Evolutionary conservation across 30 jellyfish, hydroid and myxozoan species (phyloP).

Genomic region (Chrysaora quinquecirrha): DNA sequence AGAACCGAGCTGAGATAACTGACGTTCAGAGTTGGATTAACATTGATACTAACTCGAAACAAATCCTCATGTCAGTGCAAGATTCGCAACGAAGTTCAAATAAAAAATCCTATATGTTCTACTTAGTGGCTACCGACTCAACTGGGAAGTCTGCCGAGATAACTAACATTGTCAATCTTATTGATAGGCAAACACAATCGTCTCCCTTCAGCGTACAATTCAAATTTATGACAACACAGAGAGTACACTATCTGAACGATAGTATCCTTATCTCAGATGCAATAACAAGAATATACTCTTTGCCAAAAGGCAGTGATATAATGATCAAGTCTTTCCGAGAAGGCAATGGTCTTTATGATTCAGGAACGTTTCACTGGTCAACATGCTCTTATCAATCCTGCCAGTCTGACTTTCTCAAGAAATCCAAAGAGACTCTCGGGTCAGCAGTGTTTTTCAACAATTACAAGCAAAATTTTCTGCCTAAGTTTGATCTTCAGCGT

Average conservation of each 20-base stretch:
- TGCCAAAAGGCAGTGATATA: conserved; percentile 35
- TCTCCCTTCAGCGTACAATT: conserved; percentile 30
- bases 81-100: conserved; percentile 54
- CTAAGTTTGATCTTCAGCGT: conserved; percentile 54
- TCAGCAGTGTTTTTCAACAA: conserved; percentile 30
- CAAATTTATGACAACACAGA: conserved; percentile 11
- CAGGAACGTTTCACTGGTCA: conserved; percentile 66
- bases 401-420: conserved; percentile 33
- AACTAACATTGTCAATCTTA: conserved; percentile 1
- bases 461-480: conserved; percentile 33
- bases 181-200: neutral
- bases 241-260: conserved; percentile 16
- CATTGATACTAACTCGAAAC: conserved; percentile 31
- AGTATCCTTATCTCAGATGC: conserved; percentile 22
- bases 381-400: conserved; percentile 61
- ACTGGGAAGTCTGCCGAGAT: conserved; percentile 40
- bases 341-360: conserved; percentile 51
- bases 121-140: conserved; percentile 73
- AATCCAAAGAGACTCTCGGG: conserved; percentile 32
- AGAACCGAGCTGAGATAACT: conserved; percentile 16
- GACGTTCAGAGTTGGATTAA: conserved; percentile 49
- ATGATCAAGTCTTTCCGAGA: conserved; percentile 27
- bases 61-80: conserved; percentile 31
- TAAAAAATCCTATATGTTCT: conserved; percentile 9
- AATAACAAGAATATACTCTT: conserved; percentile 24